These are phyloP conservation scores for Spizaetus ornatus DNA, from an alignment of 2,113 vertebrate species.

Conservation along the genomic window DNA sequence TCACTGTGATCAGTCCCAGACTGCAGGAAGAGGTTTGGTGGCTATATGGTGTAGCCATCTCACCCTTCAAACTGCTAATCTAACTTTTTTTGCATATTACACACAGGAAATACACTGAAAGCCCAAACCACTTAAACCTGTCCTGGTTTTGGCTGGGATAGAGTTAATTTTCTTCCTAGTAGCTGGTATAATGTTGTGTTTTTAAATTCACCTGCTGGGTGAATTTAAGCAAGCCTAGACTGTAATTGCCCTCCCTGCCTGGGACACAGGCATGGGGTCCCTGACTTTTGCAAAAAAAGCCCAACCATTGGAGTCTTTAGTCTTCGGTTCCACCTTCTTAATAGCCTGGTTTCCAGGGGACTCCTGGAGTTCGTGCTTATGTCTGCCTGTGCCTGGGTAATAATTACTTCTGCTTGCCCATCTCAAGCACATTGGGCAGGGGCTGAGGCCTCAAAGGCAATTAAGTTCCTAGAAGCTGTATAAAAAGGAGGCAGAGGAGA, in stretches of 20 bases:
- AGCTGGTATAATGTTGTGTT: too few relatives aligned
- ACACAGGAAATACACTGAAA: not conserved
- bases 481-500: not conserved
- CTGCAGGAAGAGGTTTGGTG: not conserved
- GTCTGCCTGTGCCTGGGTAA: not conserved
- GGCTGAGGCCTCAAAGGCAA: not conserved
- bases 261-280: not conserved
- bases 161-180: too few relatives aligned
- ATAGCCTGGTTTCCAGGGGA: not conserved
- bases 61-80: not conserved
- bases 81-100: not conserved
- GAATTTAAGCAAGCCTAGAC: not conserved
- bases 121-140: not conserved
- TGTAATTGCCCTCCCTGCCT: not conserved
- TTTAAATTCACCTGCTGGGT: too few relatives aligned
- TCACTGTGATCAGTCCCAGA: not conserved
- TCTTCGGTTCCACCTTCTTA: not conserved
- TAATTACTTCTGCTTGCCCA: not conserved
- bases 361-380: not conserved
- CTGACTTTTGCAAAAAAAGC: not conserved
- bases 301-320: accelerated
- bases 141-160: too few relatives aligned
- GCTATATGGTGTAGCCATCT: not conserved
- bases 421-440: not conserved
- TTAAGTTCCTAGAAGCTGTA: accelerated